phyloP scores from a whole-genome alignment of 2,797 vertebrate species.

The Aeoliscus strigatus region DNA sequence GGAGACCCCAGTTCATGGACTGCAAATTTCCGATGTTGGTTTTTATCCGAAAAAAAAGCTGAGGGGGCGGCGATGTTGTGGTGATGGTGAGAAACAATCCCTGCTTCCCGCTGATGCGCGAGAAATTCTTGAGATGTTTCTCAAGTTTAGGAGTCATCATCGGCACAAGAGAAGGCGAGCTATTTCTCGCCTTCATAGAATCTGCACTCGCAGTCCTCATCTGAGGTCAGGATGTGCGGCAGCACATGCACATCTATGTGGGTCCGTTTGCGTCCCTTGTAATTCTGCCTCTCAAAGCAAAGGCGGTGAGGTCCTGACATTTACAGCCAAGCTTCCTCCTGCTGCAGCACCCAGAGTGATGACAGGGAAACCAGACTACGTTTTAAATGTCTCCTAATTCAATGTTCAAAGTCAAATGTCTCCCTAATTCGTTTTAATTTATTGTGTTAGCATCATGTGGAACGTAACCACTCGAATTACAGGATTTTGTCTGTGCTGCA shows the following conservation, averaged over 20 bases:
- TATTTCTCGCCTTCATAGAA: conserved; percentile 66
- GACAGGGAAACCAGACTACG: conserved; percentile 30
- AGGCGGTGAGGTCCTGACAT: conserved; percentile 4
- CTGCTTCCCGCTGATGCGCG: conserved; percentile 50
- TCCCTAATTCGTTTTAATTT: too few species aligned
- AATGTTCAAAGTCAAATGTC: too few species aligned
- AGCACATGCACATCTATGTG: conserved; percentile 41
- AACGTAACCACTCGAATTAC: conserved; percentile 1
- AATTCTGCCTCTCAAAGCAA: conserved; percentile 29
- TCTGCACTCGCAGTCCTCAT: conserved; percentile 28
- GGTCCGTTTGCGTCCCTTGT: conserved; percentile 22
- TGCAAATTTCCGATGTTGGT: too few species aligned
- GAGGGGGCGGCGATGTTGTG: too few species aligned
- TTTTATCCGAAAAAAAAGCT: too few species aligned
- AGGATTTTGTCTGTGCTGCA: conserved; percentile 10
- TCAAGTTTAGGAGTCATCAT: conserved; percentile 54
- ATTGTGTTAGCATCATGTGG: conserved; percentile 14
- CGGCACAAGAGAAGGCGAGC: conserved; percentile 45
- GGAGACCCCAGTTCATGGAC: too few species aligned
- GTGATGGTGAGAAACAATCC: conserved; percentile 30
- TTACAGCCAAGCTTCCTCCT: conserved; percentile 19
- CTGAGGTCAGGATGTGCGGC: conserved; percentile 40
- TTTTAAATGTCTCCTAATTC: conserved; percentile 28
- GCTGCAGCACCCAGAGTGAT: conserved; percentile 20
- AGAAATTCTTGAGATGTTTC: conserved; percentile 66